Percentiles rank a stretch among this genome's conserved stretches.
These are phyloP conservation scores for Drosophila robusta DNA, from an alignment of 2,888 invertebrate species.

Conservation along the genomic window DNA sequence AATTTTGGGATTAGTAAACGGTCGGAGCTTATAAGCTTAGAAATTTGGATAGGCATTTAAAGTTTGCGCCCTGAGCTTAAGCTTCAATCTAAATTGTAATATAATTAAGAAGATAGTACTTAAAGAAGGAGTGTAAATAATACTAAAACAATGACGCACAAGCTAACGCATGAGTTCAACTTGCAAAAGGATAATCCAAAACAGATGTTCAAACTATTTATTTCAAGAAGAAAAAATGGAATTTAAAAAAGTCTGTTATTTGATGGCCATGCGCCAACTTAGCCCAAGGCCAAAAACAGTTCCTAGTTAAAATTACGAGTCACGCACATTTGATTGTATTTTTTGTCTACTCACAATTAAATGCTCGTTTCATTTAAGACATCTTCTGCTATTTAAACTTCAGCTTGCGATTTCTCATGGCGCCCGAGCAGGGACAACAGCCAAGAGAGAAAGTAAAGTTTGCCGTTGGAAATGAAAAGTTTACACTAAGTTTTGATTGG, in stretches of 20 bases:
- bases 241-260: conserved; percentile 6
- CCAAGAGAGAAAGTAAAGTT: conserved; percentile 5
- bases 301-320: conserved; percentile 11
- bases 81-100: not conserved
- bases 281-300: conserved; percentile 9
- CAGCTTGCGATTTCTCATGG: not conserved
- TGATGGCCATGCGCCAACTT: conserved; percentile 14
- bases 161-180: not conserved
- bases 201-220: conserved; percentile 11
- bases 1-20: not conserved
- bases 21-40: not conserved
- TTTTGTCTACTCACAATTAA: conserved; percentile 27
- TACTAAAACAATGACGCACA: not conserved
- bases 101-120: not conserved
- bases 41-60: not conserved
- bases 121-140: no score
- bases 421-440: not conserved
- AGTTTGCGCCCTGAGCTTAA: not conserved
- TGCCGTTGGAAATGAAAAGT: conserved; percentile 31
- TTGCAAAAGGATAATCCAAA: conserved; percentile 3
- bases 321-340: conserved; percentile 16
- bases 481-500: conserved; percentile 46
- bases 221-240: not conserved
- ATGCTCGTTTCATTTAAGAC: conserved; percentile 31
- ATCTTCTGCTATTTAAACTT: conserved; percentile 30